Evolutionary conservation across 2,797 vertebrate species (phyloP).

Genomic region (Notolepis coatsorum): DNA sequence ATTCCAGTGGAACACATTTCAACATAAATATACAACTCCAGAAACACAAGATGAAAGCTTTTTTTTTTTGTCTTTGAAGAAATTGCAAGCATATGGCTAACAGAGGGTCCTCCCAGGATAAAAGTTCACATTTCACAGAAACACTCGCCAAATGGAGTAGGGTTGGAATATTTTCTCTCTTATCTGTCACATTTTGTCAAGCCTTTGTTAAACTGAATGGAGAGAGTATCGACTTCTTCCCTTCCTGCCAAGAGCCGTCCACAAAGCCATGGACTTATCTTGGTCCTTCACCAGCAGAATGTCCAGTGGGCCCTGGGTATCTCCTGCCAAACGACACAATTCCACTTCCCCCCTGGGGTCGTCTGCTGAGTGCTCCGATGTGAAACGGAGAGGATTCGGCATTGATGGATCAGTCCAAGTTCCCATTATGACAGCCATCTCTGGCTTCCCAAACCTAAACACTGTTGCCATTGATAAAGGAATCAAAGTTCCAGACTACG

Average conservation of each 20-base stretch:
- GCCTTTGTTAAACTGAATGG: constrained; percentile 38
- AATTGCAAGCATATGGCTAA: constrained; percentile 28
- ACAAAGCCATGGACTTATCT: constrained; percentile 44
- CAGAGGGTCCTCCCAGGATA: too few species aligned
- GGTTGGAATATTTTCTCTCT: neutral
- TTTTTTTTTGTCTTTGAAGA: neutral
- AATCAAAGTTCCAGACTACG: constrained; percentile 29
- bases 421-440: constrained; percentile 44
- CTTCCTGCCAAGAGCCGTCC: constrained; percentile 48
- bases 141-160: neutral
- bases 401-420: constrained; percentile 43
- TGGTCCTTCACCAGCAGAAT: constrained; percentile 63
- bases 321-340: constrained; percentile 73
- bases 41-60: constrained; percentile 9
- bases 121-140: neutral
- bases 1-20: too few species aligned
- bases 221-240: constrained; percentile 38
- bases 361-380: constrained; percentile 45
- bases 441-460: constrained; percentile 17
- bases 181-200: constrained; percentile 4
- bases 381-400: constrained; percentile 51
- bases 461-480: constrained; percentile 20
- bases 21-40: constrained; percentile 21
- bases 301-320: constrained; percentile 35
- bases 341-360: constrained; percentile 55